Evolutionary conservation across 2,113 vertebrate genomes (phyloP).

Genomic region (Phaethon lepturus): DNA sequence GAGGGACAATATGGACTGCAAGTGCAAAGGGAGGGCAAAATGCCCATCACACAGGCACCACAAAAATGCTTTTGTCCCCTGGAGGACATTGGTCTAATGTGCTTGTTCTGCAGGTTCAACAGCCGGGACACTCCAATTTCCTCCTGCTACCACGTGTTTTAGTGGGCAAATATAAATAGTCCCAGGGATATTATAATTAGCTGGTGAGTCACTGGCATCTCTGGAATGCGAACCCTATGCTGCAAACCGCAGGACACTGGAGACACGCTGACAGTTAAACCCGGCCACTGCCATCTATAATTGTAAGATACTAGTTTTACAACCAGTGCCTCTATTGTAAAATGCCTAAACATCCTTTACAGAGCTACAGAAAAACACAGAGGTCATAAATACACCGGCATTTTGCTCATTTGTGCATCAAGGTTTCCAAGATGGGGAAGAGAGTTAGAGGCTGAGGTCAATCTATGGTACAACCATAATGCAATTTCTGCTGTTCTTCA

Average conservation of each 20-base stretch:
- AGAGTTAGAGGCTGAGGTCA: neutral
- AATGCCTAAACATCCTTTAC: neutral
- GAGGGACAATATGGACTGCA: neutral
- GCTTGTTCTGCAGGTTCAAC: neutral
- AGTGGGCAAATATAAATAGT: slow-evolving; percentile 31
- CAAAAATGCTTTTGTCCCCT: neutral
- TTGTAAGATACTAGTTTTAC: slow-evolving; percentile 26
- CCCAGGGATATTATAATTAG: slow-evolving; percentile 52
- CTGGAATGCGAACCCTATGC: slow-evolving; percentile 1
- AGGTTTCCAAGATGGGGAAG: neutral
- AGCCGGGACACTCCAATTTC: neutral
- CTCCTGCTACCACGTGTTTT: neutral
- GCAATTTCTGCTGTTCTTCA: neutral
- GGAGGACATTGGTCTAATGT: accelerated
- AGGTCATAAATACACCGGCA: neutral
- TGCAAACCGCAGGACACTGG: neutral
- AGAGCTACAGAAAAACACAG: slow-evolving; percentile 2
- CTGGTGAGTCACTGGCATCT: slow-evolving; percentile 15
- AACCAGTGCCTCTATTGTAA: neutral
- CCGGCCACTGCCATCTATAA: neutral
- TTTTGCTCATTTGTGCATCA: neutral
- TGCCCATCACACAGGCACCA: neutral
- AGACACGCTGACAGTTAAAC: slow-evolving; percentile 16
- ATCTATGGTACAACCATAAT: neutral
- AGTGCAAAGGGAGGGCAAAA: neutral